These are phyloP conservation scores for Diplodus puntazzo DNA, from an alignment of 2,797 vertebrate species.

Conservation along the genomic window DNA sequence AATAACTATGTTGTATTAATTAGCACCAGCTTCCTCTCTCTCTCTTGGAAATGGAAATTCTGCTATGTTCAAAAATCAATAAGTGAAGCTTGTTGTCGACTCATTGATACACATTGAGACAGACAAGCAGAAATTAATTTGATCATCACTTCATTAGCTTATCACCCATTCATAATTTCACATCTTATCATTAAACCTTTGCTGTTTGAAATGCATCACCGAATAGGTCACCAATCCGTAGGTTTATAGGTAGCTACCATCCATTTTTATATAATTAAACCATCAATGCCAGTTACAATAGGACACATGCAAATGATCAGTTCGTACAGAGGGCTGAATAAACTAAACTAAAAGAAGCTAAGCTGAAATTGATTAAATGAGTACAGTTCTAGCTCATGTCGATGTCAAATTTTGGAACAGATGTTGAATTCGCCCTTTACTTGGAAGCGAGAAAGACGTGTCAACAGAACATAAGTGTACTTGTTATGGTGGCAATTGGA, in stretches of 20 bases:
- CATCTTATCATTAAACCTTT: background rate
- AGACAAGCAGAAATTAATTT: background rate
- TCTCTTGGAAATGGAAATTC: slow-evolving; percentile 13
- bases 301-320: background rate
- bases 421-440: background rate
- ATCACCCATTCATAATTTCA: slow-evolving; percentile 6
- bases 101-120: background rate
- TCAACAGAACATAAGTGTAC: background rate
- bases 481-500: background rate
- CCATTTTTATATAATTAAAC: background rate
- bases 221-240: background rate
- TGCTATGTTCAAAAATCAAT: slow-evolving; percentile 42
- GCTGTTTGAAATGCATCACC: background rate
- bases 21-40: slow-evolving; percentile 44
- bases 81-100: slow-evolving; percentile 2
- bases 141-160: background rate
- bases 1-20: slow-evolving; percentile 63
- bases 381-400: background rate
- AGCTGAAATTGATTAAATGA: background rate
- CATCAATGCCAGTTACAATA: background rate
- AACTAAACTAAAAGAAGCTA: no score
- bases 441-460: background rate
- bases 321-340: background rate
- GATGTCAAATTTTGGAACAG: background rate
- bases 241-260: background rate